phyloP scores from a whole-genome alignment of 2,113 vertebrate species.

The Cisticola juncidis region DNA sequence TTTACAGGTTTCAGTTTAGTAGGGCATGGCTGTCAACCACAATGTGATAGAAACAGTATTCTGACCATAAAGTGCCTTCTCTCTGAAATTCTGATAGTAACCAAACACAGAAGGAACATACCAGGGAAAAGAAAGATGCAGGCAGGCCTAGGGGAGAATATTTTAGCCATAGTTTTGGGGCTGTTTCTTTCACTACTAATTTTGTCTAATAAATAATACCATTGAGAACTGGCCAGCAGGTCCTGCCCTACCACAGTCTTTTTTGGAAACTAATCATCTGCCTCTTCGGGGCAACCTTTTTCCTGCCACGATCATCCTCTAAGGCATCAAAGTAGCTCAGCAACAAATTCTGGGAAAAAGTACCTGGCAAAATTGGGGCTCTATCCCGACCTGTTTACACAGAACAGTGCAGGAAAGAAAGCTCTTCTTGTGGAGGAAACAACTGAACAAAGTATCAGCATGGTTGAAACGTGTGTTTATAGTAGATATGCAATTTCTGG shows the following conservation, averaged over 20 bases:
- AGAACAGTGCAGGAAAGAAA: neutral
- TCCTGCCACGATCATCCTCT: neutral
- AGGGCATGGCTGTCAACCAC: neutral
- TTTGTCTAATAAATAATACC: neutral
- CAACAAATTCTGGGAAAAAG: neutral
- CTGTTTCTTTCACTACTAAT: neutral
- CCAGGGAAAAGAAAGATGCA: neutral
- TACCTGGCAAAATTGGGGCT: neutral
- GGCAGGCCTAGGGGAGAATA: neutral
- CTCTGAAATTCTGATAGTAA: neutral
- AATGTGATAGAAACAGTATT: neutral
- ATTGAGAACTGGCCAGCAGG: neutral
- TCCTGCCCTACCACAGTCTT: neutral
- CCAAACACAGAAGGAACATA: neutral
- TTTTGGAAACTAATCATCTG: neutral
- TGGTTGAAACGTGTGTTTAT: neutral
- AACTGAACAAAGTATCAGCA: neutral
- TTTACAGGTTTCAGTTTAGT: neutral
- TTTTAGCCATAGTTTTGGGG: fast-evolving
- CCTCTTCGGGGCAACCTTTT: neutral
- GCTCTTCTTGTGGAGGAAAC: conserved; percentile 9
- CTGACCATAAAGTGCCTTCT: neutral
- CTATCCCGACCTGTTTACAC: neutral
- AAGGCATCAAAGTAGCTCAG: neutral
- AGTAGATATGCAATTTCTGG: conserved; percentile 26